phyloP scores from a whole-genome alignment of 2,888 invertebrate species.

The Agonopterix alstromeriana region DNA sequence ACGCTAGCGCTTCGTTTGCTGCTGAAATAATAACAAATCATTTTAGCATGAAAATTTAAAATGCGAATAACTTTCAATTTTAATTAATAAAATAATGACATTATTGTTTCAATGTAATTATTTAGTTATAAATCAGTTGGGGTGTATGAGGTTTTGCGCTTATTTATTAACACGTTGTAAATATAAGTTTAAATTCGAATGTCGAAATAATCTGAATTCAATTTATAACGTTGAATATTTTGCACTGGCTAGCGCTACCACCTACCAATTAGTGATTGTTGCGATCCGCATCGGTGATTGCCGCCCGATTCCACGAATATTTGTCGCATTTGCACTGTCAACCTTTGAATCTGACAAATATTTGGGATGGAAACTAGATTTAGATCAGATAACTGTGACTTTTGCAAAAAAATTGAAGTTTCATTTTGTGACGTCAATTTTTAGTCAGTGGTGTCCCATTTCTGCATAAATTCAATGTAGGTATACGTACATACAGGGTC shows the following conservation, averaged over 20 bases:
- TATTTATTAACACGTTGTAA: too few relatives aligned
- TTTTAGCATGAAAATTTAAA: too few relatives aligned
- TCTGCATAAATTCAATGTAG: background rate
- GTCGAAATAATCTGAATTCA: background rate
- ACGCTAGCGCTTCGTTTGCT: too few relatives aligned
- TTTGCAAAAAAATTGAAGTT: background rate
- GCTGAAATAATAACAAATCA: too few relatives aligned
- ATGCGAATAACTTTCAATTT: too few relatives aligned
- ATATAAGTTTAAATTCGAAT: background rate
- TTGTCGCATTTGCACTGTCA: background rate
- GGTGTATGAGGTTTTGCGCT: too few relatives aligned
- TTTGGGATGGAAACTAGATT: background rate
- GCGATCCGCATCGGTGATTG: constrained; percentile 19
- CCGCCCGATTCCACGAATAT: background rate
- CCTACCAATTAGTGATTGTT: constrained; percentile 18
- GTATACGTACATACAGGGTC: too few relatives aligned
- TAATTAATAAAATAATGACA: too few relatives aligned
- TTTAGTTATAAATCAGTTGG: too few relatives aligned
- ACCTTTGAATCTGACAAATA: background rate
- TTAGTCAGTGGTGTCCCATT: background rate
- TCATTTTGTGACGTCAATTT: background rate
- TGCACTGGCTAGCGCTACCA: constrained; percentile 9
- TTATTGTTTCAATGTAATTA: too few relatives aligned
- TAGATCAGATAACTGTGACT: background rate
- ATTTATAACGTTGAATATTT: background rate